phyloP scores from a whole-genome alignment of 2,113 vertebrate genomes.

The Calyptommatus sinebrachiatus region DNA sequence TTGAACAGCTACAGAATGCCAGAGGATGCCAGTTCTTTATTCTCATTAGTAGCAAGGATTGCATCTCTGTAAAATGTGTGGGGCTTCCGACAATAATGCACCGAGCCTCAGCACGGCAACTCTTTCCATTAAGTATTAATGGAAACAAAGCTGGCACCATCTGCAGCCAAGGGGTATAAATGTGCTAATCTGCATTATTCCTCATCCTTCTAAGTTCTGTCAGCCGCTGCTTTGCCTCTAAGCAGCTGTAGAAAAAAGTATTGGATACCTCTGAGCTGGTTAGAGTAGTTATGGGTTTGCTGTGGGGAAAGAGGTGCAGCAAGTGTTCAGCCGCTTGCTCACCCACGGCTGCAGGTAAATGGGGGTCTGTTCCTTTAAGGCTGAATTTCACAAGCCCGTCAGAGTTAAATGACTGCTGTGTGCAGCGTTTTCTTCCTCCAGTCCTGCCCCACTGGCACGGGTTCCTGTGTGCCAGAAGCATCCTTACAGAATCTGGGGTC shows the following conservation, averaged over 20 bases:
- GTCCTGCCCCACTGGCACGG: background rate
- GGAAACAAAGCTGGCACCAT: background rate
- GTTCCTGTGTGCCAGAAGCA: background rate
- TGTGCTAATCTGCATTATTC: background rate
- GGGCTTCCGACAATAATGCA: background rate
- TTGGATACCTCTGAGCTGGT: background rate
- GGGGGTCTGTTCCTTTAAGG: slow-evolving; percentile 16
- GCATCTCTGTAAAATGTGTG: slow-evolving; percentile 2
- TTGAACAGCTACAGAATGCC: background rate
- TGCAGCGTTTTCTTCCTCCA: background rate
- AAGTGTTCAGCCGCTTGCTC: background rate
- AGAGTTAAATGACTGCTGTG: background rate
- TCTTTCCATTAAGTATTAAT: slow-evolving; percentile 26
- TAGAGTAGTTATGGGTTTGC: slow-evolving; percentile 13
- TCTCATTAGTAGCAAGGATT: background rate
- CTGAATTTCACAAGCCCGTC: background rate
- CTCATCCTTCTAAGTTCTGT: background rate
- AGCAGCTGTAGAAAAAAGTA: too few species aligned
- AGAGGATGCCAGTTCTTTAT: background rate
- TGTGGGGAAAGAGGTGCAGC: slow-evolving; percentile 19
- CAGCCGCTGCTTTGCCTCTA: too few species aligned
- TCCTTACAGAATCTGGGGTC: background rate
- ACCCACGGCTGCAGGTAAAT: slow-evolving; percentile 4
- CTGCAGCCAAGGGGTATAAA: slow-evolving; percentile 12
- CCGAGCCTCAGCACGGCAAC: background rate